Percentiles rank a stretch among this genome's conserved stretches.
Evolutionary conservation across 2,113 vertebrate genomes (phyloP).

Genomic region (Archilochus colubris): DNA sequence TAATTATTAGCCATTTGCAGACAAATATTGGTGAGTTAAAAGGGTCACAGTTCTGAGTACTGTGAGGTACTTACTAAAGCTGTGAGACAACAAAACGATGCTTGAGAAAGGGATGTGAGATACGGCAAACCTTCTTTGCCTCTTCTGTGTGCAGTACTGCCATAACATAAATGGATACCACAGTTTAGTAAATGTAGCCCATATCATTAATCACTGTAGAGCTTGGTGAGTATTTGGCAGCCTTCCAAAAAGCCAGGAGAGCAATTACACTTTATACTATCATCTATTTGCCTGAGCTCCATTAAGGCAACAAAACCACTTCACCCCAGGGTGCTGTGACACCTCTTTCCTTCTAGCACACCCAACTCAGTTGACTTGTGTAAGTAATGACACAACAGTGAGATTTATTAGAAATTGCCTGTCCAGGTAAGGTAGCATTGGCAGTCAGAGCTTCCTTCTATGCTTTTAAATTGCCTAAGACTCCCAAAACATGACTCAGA

Average conservation of each 20-base stretch:
- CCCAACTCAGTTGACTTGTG: neutral
- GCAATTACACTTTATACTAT: neutral
- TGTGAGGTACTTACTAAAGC: neutral
- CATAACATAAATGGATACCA: neutral
- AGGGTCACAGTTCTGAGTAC: neutral
- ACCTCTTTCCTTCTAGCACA: neutral
- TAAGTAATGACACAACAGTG: neutral
- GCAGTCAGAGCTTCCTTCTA: neutral
- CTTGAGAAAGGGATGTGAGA: neutral
- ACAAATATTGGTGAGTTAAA: neutral
- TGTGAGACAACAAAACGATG: neutral
- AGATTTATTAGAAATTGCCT: neutral
- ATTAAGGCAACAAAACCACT: neutral
- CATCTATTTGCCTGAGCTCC: neutral
- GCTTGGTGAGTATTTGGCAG: neutral
- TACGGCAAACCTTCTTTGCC: neutral
- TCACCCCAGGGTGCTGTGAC: neutral
- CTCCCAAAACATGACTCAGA: neutral
- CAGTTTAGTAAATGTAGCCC: neutral
- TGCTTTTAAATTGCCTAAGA: neutral
- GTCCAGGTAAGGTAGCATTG: neutral
- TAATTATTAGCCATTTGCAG: neutral
- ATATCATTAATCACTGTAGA: neutral
- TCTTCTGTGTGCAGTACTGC: neutral
- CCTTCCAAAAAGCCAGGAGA: neutral